Evolutionary conservation across 2,888 invertebrate species (phyloP), one percentile per base, ranked within the genome.

Genomic region (Lydus trimaculatus): DNA sequence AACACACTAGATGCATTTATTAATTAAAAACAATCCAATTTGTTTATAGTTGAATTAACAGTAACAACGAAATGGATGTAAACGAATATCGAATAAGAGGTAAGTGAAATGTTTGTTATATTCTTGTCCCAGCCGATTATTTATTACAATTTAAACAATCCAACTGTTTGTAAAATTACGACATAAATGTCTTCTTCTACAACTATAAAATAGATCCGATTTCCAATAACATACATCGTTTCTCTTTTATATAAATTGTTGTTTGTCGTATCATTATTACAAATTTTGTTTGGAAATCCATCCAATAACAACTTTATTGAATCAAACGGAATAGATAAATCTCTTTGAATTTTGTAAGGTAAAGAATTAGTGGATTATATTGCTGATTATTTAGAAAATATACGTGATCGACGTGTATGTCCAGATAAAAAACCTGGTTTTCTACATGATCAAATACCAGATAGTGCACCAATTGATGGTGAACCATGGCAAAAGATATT

Each of bases 281-380:
- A n/a, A n/a, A n/a, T n/a, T n/a, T 7, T 43, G 17, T 2, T 3
- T 6, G 5, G 8, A 43, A 15, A 17, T 17, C 43, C 43, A 43
- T n/a, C 43, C 5, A 43, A n/a, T n/a, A n/a, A 43, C 3, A n/a
- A n/a, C 20, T 20, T 20, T 48, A 48, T 48, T 48, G 20, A 48
- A 48, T 11, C 20, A 3, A 43, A n/a, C n/a, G 2, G 5, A 43
- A 43, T 5, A 17, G 17, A 43, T 43, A n/a, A 43, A 39, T 39
- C 6, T n/a, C 36, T 11, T 48, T 48, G 17, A 20, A 7, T 48
- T 20, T 48, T 0, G 9, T 8, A 61, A 75, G 99, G 98, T 52
- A 98, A 98, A 85, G 96, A 98, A 87, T 94, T 99, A 93, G 95
- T 99, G 69, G 99, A 99, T 86, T 99, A 96, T 85, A 98, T 99